Percentiles rank a stretch among this genome's conserved stretches.
phyloP scores from a whole-genome alignment of 2,888 invertebrate species.

The Eudemis profundana region DNA sequence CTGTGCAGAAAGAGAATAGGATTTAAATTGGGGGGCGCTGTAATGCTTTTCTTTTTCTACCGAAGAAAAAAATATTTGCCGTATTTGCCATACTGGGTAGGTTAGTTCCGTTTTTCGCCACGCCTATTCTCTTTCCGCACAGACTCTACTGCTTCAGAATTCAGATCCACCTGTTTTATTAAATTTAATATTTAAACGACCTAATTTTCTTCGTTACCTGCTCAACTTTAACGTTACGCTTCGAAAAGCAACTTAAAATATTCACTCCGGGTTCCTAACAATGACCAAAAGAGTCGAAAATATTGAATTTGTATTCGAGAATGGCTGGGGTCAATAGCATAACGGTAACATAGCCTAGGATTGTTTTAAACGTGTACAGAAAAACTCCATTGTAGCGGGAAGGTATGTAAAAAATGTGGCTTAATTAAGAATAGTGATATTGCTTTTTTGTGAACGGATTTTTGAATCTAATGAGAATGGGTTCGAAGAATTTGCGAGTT shows the following conservation, averaged over 20 bases:
- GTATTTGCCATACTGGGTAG: too few species aligned
- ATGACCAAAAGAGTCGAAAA: constrained; percentile 39
- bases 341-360: constrained; percentile 45
- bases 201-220: constrained; percentile 31
- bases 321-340: constrained; percentile 40
- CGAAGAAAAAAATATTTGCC: too few species aligned
- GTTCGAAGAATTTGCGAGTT: not conserved
- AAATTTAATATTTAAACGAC: constrained; percentile 32
- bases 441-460: constrained; percentile 8
- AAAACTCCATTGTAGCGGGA: constrained; percentile 8
- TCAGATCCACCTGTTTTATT: constrained; percentile 6
- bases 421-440: constrained; percentile 21
- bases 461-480: not conserved
- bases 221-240: constrained; percentile 16
- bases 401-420: constrained; percentile 10
- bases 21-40: too few species aligned
- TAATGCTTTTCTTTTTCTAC: too few species aligned
- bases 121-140: too few species aligned
- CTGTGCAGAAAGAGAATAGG: too few species aligned
- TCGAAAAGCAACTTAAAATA: constrained; percentile 36
- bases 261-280: constrained; percentile 31
- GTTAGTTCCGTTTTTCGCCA: too few species aligned
- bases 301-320: constrained; percentile 49
- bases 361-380: constrained; percentile 24
- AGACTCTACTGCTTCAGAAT: not conserved